Percentiles rank a stretch among this genome's conserved stretches.
Conservation (phyloP, 2,797 vertebrate genomes). For the Melanotaenia nigrans region DNA sequence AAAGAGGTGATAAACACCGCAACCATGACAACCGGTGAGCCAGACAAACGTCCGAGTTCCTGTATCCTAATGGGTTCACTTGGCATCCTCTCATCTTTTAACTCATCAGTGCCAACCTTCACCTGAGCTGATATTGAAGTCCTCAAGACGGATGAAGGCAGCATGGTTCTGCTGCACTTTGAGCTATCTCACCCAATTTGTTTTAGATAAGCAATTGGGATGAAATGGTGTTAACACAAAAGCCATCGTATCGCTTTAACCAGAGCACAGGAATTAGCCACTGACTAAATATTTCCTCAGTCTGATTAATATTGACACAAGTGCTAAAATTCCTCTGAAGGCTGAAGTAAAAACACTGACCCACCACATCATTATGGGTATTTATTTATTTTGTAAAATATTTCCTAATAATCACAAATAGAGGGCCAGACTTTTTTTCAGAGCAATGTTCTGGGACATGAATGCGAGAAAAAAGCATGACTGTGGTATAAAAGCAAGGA, state of each 20-base stretch:
- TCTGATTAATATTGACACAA: constrained; percentile 48
- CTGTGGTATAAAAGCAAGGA: constrained; percentile 39
- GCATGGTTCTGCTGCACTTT: constrained; percentile 29
- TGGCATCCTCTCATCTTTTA: constrained; percentile 66
- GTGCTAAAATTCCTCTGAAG: constrained; percentile 45
- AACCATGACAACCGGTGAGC: constrained; percentile 81
- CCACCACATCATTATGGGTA: constrained; percentile 6
- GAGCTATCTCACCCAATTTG: constrained; percentile 33
- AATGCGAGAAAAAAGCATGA: constrained; percentile 30
- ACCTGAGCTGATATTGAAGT: constrained; percentile 65
- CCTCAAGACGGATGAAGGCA: constrained; percentile 32
- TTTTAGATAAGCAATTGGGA: constrained; percentile 44
- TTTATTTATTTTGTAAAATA: constrained; percentile 25
- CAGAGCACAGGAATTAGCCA: constrained; percentile 36
- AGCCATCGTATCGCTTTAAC: constrained; percentile 45
- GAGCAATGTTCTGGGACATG: constrained; percentile 22
- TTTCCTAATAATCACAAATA: constrained; percentile 55
- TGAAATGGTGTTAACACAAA: constrained; percentile 41
- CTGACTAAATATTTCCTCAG: constrained; percentile 51
- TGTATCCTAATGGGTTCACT: constrained; percentile 72
- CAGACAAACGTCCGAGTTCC: constrained; percentile 67
- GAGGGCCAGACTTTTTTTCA: constrained; percentile 6
- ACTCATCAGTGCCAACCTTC: constrained; percentile 65
- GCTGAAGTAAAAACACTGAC: constrained; percentile 44
- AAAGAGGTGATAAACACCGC: constrained; percentile 81